Evolutionary conservation across 2,888 invertebrate species (phyloP).

Genomic region (Apodemia hepburni): DNA sequence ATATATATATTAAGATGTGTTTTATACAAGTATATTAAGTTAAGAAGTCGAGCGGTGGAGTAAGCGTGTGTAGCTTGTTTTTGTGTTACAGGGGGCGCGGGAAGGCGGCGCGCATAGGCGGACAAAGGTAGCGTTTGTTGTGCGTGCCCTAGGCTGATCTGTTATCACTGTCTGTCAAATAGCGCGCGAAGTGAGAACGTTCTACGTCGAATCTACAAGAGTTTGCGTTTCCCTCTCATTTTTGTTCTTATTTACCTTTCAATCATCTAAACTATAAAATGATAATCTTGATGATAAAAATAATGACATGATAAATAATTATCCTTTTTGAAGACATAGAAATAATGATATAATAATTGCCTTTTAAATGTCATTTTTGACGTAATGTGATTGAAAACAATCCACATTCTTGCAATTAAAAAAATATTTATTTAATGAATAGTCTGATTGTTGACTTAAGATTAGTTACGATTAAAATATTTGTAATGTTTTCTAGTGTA

Average conservation of each 20-base stretch:
- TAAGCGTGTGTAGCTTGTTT: slow-evolving; percentile 73
- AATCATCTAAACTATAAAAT: background rate
- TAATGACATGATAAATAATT: too few species aligned
- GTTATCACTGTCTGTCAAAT: slow-evolving; percentile 76
- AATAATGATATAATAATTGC: too few species aligned
- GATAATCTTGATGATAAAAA: too few species aligned
- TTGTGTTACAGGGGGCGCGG: slow-evolving; percentile 78
- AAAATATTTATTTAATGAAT: too few species aligned
- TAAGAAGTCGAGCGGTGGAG: slow-evolving; percentile 47
- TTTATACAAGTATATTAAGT: slow-evolving; percentile 26
- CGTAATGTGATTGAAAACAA: too few species aligned
- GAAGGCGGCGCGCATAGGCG: slow-evolving; percentile 72
- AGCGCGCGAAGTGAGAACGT: slow-evolving; percentile 71
- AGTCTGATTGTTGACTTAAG: too few species aligned
- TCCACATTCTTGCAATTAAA: too few species aligned
- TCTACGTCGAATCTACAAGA: slow-evolving; percentile 60
- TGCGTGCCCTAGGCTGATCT: slow-evolving; percentile 80
- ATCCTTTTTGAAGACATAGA: too few species aligned
- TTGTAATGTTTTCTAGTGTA: background rate
- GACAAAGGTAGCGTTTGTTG: slow-evolving; percentile 77
- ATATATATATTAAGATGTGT: background rate
- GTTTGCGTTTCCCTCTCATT: slow-evolving; percentile 33
- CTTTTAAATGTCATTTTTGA: too few species aligned
- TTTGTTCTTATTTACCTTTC: slow-evolving; percentile 27
- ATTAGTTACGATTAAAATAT: too few species aligned